A percentile compares a stretch with the other conserved stretches of the same genome.
Conservation (phyloP, 2,113 vertebrate genomes). For the Paralichthys olivaceus region DNA sequence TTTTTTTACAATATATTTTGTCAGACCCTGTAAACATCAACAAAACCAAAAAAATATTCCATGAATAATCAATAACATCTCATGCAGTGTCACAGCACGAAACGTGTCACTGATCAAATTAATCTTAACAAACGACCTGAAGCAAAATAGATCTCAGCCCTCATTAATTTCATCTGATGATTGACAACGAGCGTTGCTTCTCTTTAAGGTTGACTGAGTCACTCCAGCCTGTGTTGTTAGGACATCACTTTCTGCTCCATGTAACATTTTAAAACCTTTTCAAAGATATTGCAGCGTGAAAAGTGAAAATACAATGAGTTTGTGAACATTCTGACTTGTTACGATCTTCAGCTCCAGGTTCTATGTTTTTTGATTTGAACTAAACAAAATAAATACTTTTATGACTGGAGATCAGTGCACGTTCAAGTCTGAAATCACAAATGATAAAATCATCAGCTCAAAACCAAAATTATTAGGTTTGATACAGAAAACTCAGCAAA, state of each 20-base stretch:
- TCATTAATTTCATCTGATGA: not conserved
- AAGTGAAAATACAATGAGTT: not conserved
- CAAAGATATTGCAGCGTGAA: not conserved
- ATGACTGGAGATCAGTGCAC: slow-evolving; percentile 59
- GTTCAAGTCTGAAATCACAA: slow-evolving; percentile 33
- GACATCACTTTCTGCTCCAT: not conserved
- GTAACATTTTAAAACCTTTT: not conserved
- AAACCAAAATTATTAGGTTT: not conserved
- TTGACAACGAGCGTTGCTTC: too few species aligned
- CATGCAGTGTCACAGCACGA: not conserved
- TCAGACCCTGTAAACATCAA: not conserved
- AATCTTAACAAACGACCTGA: not conserved
- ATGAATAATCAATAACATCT: too few species aligned
- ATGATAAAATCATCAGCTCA: not conserved
- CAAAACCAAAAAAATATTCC: too few species aligned
- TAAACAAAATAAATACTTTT: slow-evolving; percentile 71
- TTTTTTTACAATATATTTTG: not conserved
- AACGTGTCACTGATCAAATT: not conserved
- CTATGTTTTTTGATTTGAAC: not conserved
- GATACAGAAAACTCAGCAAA: not conserved
- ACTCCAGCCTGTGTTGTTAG: too few species aligned
- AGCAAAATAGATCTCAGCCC: not conserved
- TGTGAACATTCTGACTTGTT: slow-evolving; percentile 25
- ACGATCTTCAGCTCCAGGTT: slow-evolving; percentile 47
- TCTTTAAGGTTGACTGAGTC: too few species aligned